A percentile compares a stretch with the other conserved stretches of the same genome.
Conservation (phyloP, 2,113 vertebrate genomes). For the Arvicanthis niloticus region DNA sequence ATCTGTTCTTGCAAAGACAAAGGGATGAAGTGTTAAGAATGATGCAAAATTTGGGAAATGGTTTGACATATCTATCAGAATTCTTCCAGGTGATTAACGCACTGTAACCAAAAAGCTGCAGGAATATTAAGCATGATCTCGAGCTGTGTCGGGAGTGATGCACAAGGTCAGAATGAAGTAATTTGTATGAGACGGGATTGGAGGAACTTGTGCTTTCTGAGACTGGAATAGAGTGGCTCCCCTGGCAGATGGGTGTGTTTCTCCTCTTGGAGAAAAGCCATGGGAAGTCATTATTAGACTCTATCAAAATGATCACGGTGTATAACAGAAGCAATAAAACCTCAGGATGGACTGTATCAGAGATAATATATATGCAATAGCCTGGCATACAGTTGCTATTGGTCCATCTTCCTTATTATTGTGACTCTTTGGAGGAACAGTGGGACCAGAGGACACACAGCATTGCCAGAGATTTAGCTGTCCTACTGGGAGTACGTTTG, state of each 20-base stretch:
- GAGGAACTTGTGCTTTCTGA: slow-evolving; percentile 30
- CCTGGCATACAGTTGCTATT: neutral
- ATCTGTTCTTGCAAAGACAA: neutral
- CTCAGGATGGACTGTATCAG: neutral
- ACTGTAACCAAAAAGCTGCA: neutral
- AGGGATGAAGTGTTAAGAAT: neutral
- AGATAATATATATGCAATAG: neutral
- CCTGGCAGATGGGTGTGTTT: neutral
- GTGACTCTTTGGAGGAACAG: neutral
- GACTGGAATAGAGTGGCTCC: neutral
- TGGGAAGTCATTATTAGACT: slow-evolving; percentile 48
- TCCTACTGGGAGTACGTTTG: neutral
- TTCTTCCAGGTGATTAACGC: neutral
- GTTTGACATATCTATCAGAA: neutral
- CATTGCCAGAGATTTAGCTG: neutral
- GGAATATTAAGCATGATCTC: neutral
- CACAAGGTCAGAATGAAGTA: neutral
- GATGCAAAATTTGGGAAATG: neutral
- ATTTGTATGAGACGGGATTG: neutral
- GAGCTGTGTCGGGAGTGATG: neutral
- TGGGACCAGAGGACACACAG: neutral
- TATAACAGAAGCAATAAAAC: slow-evolving; percentile 23
- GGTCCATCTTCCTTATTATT: neutral
- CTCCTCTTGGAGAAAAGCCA: slow-evolving; percentile 28
- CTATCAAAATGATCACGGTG: neutral